Evolutionary conservation across 1,140 invertebrate genomes (phyloP), one percentile per base, ranked within the genome.

Genomic region (Tachypleus tridentatus): DNA sequence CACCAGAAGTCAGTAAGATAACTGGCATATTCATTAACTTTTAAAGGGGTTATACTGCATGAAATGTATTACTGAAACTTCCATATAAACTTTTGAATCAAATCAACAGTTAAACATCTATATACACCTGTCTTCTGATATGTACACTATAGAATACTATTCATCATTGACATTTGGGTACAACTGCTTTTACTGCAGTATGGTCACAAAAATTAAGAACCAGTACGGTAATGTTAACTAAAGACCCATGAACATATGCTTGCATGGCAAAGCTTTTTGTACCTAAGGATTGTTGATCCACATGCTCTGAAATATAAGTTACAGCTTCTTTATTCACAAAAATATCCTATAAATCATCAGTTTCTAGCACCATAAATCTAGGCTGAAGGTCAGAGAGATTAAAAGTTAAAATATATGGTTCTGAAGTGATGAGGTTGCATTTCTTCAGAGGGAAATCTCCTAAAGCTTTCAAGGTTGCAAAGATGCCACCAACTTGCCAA

Each of bases 381-480:
- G 94, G 91, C 74, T 81, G 87, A 58, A 93, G 76, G 52, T 77
- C 73, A 4, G 70, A 62, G 51, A 82, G 70, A 76, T 96, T 88
- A 76, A 97, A 96, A n/a, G 90, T 93, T 64, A 93, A 79, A 72
- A 98, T 91, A 76, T 98, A 93, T 49, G 95, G 95, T 75, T 95
- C 89, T 3, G 93, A 92, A 70, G 93, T 96, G 8, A 98, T 87
- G 70, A 94, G 83, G 74, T 91, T 92, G 73, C 88, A 87, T 73
- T 95, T 91, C 80, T 98, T 98, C 3, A 98, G 78, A 49, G 93
- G 92, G 77, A 94, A 96, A 79, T 97, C 94, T 49, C 94, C 95
- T 63, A 96, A 80, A 3, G 93, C 94, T 72, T 94, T 80, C 9
- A 93, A 97, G 52, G 93, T 97, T 3, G 95, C 95, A 68, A 98